These are phyloP conservation scores for Dryocosmus kuriphilus DNA, from an alignment of 2,888 invertebrate species.

Conservation along the genomic window DNA sequence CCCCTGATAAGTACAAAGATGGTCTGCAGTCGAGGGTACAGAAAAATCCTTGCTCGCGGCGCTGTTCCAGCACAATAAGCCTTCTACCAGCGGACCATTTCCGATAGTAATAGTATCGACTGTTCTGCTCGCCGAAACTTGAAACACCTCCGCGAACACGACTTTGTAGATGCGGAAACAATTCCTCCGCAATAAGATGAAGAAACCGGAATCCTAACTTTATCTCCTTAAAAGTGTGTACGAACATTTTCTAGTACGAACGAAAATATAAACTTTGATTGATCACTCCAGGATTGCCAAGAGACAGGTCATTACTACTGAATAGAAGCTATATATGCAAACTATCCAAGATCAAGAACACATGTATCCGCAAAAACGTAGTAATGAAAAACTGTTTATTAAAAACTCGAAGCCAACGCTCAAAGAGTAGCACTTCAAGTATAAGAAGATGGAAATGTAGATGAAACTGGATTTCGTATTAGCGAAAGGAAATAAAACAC, in stretches of 20 bases:
- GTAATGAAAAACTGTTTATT: background rate
- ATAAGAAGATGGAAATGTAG: background rate
- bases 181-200: background rate
- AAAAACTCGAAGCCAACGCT: background rate
- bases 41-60: background rate
- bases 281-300: background rate
- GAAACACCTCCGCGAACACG: background rate
- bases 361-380: background rate
- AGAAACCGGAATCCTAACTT: background rate
- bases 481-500: background rate
- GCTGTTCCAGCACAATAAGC: background rate
- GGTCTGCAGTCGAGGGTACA: background rate
- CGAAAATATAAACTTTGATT: background rate
- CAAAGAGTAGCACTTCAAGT: background rate
- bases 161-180: background rate
- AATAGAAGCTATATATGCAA: background rate
- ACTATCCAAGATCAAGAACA: background rate
- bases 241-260: background rate
- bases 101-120: background rate
- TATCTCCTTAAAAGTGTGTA: too few species aligned
- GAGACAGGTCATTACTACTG: background rate
- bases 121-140: background rate
- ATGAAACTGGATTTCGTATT: background rate
- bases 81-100: background rate
- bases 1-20: constrained; percentile 6